phyloP scores from a whole-genome alignment of 2,797 vertebrate genomes.

The Otolemur crassicaudatus region DNA sequence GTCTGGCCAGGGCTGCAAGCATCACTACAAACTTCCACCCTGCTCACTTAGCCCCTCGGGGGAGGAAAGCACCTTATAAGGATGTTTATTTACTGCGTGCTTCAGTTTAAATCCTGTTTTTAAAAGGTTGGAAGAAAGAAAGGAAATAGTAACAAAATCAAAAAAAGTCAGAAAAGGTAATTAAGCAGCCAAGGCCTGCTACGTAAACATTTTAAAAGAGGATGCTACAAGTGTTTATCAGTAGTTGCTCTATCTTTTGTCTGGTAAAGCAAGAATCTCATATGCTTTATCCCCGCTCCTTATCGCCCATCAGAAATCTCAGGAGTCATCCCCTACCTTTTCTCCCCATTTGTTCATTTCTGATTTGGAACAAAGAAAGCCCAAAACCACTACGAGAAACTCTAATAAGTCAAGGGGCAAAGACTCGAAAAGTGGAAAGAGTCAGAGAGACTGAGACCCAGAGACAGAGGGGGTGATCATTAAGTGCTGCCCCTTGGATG shows the following conservation, averaged over 20 bases:
- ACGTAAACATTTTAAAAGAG: background rate
- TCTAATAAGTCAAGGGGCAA: background rate
- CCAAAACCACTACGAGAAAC: background rate
- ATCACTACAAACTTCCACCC: background rate
- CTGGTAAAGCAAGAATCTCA: accelerated
- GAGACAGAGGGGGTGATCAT: background rate
- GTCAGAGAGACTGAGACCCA: too few species aligned
- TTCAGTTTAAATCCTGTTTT: background rate
- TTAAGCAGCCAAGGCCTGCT: background rate
- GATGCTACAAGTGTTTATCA: background rate
- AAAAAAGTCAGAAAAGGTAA: background rate
- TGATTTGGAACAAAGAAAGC: background rate
- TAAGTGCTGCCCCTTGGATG: background rate
- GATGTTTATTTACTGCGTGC: background rate
- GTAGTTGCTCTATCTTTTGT: background rate
- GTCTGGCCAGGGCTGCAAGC: background rate
- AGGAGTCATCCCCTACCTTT: too few species aligned
- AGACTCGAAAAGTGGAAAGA: background rate
- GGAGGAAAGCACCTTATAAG: background rate
- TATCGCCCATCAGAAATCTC: background rate
- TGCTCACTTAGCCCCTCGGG: background rate
- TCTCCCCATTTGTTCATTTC: background rate
- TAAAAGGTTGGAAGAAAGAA: conserved; percentile 18
- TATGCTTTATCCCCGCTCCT: background rate
- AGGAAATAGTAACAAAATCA: conserved; percentile 3